These are phyloP conservation scores for Hyperoplus lanceolatus DNA, from an alignment of 2,797 vertebrate genomes.

Conservation along the genomic window DNA sequence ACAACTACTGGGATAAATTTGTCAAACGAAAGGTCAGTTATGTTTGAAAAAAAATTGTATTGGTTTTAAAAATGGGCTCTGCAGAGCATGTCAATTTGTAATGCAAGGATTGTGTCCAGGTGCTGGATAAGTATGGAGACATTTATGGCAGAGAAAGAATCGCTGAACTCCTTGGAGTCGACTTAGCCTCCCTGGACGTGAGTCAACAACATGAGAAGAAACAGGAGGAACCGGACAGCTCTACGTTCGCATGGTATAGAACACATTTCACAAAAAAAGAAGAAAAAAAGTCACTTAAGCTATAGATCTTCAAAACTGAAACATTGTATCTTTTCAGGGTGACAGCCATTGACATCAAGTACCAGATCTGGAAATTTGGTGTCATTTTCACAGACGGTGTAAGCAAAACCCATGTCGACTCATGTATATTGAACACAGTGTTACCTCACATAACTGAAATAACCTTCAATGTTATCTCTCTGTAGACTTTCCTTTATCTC, in stretches of 20 bases:
- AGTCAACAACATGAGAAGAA: conserved; percentile 92
- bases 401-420: conserved; percentile 68
- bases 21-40: conserved; percentile 93
- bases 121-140: conserved; percentile 95
- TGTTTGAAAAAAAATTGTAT: not conserved
- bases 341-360: conserved; percentile 93
- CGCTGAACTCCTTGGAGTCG: conserved; percentile 93
- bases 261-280: not conserved
- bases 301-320: not conserved
- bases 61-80: not conserved
- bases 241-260: conserved; percentile 89
- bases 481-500: conserved; percentile 94
- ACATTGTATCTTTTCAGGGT: conserved; percentile 77
- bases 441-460: not conserved
- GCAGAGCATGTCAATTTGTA: not conserved
- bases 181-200: conserved; percentile 92
- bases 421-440: not conserved
- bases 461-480: not conserved
- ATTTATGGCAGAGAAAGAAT: conserved; percentile 96
- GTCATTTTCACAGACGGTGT: conserved; percentile 96
- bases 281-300: not conserved
- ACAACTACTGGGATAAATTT: conserved; percentile 98
- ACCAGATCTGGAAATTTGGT: conserved; percentile 97
- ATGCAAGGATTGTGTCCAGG: conserved; percentile 76
- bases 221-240: conserved; percentile 87